Percentiles rank a stretch among this genome's conserved stretches.
phyloP scores from a whole-genome alignment of 2,888 invertebrate genomes.

The Drosophila peninsularis region DNA sequence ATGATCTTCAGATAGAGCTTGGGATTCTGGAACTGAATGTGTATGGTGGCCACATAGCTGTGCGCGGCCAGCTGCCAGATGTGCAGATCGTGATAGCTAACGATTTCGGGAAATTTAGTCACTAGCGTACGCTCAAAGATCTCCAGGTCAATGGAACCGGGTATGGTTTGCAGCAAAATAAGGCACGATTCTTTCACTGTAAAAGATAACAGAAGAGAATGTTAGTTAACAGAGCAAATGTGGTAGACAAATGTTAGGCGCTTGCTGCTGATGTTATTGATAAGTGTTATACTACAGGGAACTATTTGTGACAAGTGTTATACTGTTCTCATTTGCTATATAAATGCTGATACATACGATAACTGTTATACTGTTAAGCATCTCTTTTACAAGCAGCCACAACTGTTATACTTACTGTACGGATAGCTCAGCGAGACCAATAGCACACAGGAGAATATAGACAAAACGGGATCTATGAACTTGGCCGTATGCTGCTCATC shows the following conservation, averaged over 20 bases:
- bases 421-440: slow-evolving; percentile 91
- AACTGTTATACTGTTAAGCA: not conserved
- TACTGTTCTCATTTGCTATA: not conserved
- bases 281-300: not conserved
- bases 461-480: slow-evolving; percentile 90
- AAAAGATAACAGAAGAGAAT: slow-evolving; percentile 75
- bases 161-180: slow-evolving; percentile 96
- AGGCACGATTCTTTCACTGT: slow-evolving; percentile 95
- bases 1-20: slow-evolving; percentile 87
- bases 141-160: slow-evolving; percentile 93
- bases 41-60: slow-evolving; percentile 93
- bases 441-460: slow-evolving; percentile 90
- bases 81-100: slow-evolving; percentile 94
- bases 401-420: slow-evolving; percentile 88
- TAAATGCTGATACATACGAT: too few relatives aligned
- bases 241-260: not conserved
- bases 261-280: not conserved
- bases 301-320: not conserved
- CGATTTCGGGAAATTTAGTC: slow-evolving; percentile 88
- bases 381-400: not conserved
- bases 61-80: slow-evolving; percentile 94
- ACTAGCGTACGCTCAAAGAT: slow-evolving; percentile 88
- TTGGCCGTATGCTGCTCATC: slow-evolving; percentile 87
- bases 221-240: slow-evolving; percentile 1
- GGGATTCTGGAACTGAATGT: slow-evolving; percentile 90